Evolutionary conservation across 2,113 vertebrate species (phyloP).

Genomic region (Pseudorasbora parva): DNA sequence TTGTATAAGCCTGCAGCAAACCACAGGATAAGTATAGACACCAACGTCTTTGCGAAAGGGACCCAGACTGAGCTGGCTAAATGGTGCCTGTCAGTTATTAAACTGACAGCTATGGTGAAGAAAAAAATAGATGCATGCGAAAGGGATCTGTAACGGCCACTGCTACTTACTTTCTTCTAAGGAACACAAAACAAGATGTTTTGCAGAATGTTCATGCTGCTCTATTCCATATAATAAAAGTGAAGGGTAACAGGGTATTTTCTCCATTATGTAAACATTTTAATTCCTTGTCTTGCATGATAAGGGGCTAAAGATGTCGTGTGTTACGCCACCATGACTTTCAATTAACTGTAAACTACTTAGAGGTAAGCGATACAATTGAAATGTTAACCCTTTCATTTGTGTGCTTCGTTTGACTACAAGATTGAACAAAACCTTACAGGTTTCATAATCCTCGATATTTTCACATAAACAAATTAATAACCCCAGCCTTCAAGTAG

Average conservation of each 20-base stretch:
- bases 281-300: too few relatives aligned
- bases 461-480: too few relatives aligned
- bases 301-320: too few relatives aligned
- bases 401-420: too few relatives aligned
- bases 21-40: slow-evolving; percentile 45
- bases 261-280: neutral
- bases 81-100: slow-evolving; percentile 47
- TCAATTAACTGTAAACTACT: too few relatives aligned
- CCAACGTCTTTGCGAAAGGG: neutral
- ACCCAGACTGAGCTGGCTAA: slow-evolving; percentile 30
- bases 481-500: too few relatives aligned
- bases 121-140: slow-evolving; percentile 18
- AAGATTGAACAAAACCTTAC: too few relatives aligned
- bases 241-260: neutral
- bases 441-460: too few relatives aligned
- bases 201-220: slow-evolving; percentile 4
- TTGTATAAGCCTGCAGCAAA: slow-evolving; percentile 34
- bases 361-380: too few relatives aligned
- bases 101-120: slow-evolving; percentile 43
- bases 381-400: too few relatives aligned
- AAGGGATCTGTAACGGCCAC: neutral
- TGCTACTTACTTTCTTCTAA: neutral
- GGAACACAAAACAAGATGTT: neutral
- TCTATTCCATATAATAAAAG: neutral
- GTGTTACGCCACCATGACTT: too few relatives aligned